Percentiles rank a stretch among this genome's conserved stretches.
Conservation (phyloP, 2,797 vertebrate genomes). For the Apodemus agrarius region DNA sequence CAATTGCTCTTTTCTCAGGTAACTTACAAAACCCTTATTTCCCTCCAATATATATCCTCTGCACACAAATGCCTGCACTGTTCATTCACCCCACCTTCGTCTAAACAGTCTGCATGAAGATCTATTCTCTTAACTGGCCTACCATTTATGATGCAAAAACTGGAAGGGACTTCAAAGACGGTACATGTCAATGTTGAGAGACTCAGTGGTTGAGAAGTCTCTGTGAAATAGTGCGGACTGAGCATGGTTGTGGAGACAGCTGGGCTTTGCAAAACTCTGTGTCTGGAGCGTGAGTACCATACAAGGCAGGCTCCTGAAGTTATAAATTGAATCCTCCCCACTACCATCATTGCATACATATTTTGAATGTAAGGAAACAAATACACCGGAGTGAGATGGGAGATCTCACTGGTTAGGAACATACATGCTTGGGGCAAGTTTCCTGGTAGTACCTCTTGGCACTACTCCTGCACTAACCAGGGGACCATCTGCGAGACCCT, state of each 20-base stretch:
- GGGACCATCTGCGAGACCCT: neutral
- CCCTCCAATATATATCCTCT: neutral
- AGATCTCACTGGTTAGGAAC: neutral
- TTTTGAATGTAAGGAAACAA: conserved; percentile 31
- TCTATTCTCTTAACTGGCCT: neutral
- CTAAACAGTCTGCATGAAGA: neutral
- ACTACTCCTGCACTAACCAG: neutral
- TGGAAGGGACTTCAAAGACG: conserved; percentile 10
- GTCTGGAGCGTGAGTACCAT: neutral
- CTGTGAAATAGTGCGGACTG: neutral
- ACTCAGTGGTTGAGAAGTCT: neutral
- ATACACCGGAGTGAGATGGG: neutral
- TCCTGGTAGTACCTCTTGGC: neutral
- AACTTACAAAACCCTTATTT: conserved; percentile 32
- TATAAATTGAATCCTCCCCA: neutral
- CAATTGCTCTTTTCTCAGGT: neutral
- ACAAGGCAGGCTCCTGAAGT: neutral
- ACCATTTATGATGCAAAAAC: neutral
- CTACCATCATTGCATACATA: neutral
- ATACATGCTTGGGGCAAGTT: neutral
- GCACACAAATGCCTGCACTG: neutral
- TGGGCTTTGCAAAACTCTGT: neutral
- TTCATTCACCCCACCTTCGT: conserved; percentile 19
- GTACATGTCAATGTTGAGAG: neutral
- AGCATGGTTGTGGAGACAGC: neutral